These are phyloP conservation scores for Scaptodrosophila latifasciaeformis DNA, from an alignment of 2,888 invertebrate species.

Conservation along the genomic window DNA sequence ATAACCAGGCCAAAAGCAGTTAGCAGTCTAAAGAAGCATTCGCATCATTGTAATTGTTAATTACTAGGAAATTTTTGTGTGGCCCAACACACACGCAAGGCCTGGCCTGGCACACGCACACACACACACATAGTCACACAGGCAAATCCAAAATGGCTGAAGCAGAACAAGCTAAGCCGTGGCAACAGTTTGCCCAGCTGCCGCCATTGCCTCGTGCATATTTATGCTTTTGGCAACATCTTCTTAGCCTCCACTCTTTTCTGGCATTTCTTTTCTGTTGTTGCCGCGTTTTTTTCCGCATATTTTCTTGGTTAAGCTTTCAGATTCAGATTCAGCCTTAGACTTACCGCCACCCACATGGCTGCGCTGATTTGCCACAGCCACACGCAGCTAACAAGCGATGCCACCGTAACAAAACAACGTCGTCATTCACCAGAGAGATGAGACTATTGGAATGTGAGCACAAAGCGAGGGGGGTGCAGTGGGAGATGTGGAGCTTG, in stretches of 20 bases:
- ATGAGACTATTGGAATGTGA: too few relatives aligned
- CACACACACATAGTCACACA: slow-evolving; percentile 38
- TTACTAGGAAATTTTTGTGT: slow-evolving; percentile 44
- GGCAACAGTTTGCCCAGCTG: slow-evolving; percentile 42
- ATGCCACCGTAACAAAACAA: slow-evolving; percentile 42
- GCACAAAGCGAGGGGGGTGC: too few relatives aligned
- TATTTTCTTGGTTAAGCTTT: too few relatives aligned
- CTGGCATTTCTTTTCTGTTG: too few relatives aligned
- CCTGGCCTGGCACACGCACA: slow-evolving; percentile 7
- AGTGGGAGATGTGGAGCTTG: not conserved
- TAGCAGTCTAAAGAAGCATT: not conserved
- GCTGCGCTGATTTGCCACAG: slow-evolving; percentile 52
- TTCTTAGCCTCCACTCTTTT: slow-evolving; percentile 12
- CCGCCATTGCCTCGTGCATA: slow-evolving; percentile 44
- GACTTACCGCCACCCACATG: slow-evolving; percentile 35
- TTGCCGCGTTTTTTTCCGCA: slow-evolving; percentile 17
- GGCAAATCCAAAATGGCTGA: not conserved
- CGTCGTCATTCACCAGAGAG: slow-evolving; percentile 53
- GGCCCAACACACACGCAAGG: slow-evolving; percentile 6
- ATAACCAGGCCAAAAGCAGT: slow-evolving; percentile 7
- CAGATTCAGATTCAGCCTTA: too few relatives aligned
- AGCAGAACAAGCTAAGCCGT: slow-evolving; percentile 16
- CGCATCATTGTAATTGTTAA: slow-evolving; percentile 65
- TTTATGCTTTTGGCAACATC: slow-evolving; percentile 53
- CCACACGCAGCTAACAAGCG: slow-evolving; percentile 42